Evolutionary conservation across 2,797 vertebrate species (phyloP).

Genomic region (Vespertilio murinus): DNA sequence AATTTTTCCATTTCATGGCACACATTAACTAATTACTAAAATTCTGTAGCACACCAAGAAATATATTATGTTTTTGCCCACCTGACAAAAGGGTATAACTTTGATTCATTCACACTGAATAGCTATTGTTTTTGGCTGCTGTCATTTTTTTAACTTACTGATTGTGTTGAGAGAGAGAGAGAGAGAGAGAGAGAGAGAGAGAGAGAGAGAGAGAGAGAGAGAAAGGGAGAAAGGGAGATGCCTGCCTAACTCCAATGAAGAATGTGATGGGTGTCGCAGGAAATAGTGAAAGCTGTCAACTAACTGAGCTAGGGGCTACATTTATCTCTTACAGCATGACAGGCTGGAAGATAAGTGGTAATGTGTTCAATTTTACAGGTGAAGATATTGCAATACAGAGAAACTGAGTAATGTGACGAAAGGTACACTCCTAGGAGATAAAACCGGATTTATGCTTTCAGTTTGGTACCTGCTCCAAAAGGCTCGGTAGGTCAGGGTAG

Average conservation of each 20-base stretch:
- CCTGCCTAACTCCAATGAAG: not conserved
- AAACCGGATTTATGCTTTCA: not conserved
- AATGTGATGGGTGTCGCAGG: not conserved
- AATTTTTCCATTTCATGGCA: not conserved
- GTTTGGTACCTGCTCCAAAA: not conserved
- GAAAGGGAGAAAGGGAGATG: not conserved
- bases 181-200: too few species aligned
- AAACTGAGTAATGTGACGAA: not conserved
- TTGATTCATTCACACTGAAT: too few species aligned
- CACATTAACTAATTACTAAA: too few species aligned
- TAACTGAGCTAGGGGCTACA: not conserved
- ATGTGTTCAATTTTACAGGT: not conserved
- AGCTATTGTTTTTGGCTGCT: not conserved
- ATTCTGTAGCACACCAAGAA: not conserved
- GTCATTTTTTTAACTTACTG: not conserved
- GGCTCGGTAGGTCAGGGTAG: not conserved
- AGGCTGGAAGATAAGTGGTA: not conserved
- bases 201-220: too few species aligned
- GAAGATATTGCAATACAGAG: not conserved
- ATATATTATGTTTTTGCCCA: not conserved
- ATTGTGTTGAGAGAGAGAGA: not conserved
- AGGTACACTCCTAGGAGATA: not conserved
- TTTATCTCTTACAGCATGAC: slow-evolving; percentile 10
- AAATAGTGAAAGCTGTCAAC: not conserved
- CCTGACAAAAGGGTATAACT: too few species aligned